These are phyloP conservation scores for Eciton burchellii DNA, from an alignment of 1,140 invertebrate species.

Conservation along the genomic window DNA sequence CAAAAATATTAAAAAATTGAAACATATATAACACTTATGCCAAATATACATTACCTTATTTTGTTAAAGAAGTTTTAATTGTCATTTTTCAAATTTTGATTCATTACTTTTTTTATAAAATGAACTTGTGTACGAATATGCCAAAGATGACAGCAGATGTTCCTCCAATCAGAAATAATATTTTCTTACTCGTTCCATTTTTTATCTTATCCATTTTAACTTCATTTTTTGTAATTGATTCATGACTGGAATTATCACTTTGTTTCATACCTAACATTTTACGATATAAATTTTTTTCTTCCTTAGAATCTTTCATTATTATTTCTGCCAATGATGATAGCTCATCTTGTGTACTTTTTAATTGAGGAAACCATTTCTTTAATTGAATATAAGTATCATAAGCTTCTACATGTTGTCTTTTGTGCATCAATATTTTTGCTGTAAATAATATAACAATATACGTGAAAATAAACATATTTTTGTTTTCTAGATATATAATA, in stretches of 20 bases:
- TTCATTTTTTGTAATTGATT: constrained; percentile 59
- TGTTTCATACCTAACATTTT: constrained; percentile 87
- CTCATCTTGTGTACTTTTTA: constrained; percentile 87
- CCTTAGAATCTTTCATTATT: constrained; percentile 85
- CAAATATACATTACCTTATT: background rate
- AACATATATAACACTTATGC: background rate
- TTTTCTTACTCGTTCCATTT: constrained; percentile 68
- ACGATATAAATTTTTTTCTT: constrained; percentile 88
- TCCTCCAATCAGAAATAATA: constrained; percentile 81
- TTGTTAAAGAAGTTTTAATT: background rate
- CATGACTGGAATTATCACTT: constrained; percentile 35
- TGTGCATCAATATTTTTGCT: constrained; percentile 88
- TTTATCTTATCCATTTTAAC: too few species aligned
- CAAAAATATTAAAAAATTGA: background rate
- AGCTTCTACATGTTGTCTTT: constrained; percentile 88
- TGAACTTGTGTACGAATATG: constrained; percentile 80
- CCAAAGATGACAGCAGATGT: constrained; percentile 78
- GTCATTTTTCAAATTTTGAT: background rate
- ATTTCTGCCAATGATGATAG: constrained; percentile 87
- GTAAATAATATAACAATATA: constrained; percentile 44
- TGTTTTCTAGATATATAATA: background rate
- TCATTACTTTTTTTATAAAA: constrained; percentile 67
- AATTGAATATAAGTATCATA: constrained; percentile 87
- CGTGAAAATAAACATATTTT: background rate
- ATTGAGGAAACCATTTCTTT: constrained; percentile 87